phyloP scores from a whole-genome alignment of 2,888 invertebrate genomes.

The Alviniconcha strummeri region DNA sequence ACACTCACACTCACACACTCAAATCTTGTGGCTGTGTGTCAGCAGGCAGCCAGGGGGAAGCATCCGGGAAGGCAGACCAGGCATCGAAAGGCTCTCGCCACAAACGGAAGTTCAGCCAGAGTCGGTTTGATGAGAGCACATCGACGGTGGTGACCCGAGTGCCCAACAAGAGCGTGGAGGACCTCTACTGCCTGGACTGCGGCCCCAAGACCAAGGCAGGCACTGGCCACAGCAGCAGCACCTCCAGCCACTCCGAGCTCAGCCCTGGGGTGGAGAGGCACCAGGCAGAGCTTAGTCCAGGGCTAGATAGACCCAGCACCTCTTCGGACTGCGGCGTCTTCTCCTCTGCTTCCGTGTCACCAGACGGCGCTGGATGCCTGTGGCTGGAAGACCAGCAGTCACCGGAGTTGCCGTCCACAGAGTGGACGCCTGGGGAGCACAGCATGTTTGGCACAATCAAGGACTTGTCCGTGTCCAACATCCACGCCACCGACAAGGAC shows the following conservation, averaged over 20 bases:
- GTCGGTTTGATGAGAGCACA: slow-evolving; percentile 54
- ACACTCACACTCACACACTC: not conserved
- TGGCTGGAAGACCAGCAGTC: slow-evolving; percentile 8
- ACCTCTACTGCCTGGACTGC: slow-evolving; percentile 57
- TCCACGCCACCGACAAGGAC: slow-evolving; percentile 63
- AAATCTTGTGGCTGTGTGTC: too few species aligned
- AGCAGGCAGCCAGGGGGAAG: slow-evolving; percentile 13
- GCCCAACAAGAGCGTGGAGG: slow-evolving; percentile 67
- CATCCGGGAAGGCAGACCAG: slow-evolving; percentile 4
- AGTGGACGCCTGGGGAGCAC: slow-evolving; percentile 3
- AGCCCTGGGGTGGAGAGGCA: slow-evolving; percentile 34
- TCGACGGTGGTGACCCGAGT: slow-evolving; percentile 64
- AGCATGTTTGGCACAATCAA: slow-evolving; percentile 69
- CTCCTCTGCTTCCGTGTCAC: slow-evolving; percentile 17
- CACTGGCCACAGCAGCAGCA: slow-evolving; percentile 37
- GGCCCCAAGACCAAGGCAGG: slow-evolving; percentile 30
- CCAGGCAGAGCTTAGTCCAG: slow-evolving; percentile 42
- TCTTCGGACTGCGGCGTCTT: slow-evolving; percentile 24
- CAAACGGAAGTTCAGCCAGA: slow-evolving; percentile 38
- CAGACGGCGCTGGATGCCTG: slow-evolving; percentile 7
- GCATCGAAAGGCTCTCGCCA: slow-evolving; percentile 21
- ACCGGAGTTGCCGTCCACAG: not conserved
- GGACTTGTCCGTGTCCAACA: slow-evolving; percentile 70
- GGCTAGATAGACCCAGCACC: slow-evolving; percentile 35
- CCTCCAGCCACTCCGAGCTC: slow-evolving; percentile 33